These are phyloP conservation scores for Thinocorus orbignyianus DNA, from an alignment of 2,113 vertebrate species.

Conservation along the genomic window DNA sequence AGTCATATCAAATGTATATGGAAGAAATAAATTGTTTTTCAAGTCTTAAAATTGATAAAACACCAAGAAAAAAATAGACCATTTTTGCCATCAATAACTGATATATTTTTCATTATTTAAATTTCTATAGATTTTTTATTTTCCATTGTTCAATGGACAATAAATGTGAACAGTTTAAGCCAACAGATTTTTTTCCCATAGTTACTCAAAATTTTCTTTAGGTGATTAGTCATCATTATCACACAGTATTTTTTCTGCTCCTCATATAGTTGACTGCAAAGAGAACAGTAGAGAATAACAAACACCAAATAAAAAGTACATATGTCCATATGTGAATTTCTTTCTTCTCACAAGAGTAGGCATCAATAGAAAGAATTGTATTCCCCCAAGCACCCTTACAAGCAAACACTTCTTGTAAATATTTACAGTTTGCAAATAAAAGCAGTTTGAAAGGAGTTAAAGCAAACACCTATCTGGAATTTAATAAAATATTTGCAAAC, in stretches of 20 bases:
- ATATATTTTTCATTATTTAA: not conserved
- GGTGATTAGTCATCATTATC: not conserved
- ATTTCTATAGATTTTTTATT: not conserved
- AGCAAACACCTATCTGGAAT: not conserved
- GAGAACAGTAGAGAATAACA: not conserved
- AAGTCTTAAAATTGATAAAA: not conserved
- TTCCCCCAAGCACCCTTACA: not conserved
- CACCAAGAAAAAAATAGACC: fast-evolving
- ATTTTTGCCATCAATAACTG: not conserved
- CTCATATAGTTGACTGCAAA: not conserved
- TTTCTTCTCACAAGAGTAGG: not conserved
- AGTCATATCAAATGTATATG: not conserved
- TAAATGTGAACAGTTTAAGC: not conserved
- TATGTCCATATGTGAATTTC: not conserved
- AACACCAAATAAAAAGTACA: not conserved
- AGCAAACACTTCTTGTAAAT: not conserved
- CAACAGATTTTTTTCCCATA: not conserved
- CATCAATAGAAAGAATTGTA: not conserved
- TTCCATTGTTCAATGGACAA: not conserved
- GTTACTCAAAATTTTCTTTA: not conserved
- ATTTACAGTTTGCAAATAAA: not conserved
- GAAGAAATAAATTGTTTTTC: not conserved
- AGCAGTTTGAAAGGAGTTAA: not conserved
- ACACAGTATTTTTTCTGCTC: not conserved
- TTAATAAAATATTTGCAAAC: not conserved